Evolutionary conservation across 2,888 invertebrate genomes (phyloP), one percentile per base, ranked within the genome.

Genomic region (Macrophya annulata): DNA sequence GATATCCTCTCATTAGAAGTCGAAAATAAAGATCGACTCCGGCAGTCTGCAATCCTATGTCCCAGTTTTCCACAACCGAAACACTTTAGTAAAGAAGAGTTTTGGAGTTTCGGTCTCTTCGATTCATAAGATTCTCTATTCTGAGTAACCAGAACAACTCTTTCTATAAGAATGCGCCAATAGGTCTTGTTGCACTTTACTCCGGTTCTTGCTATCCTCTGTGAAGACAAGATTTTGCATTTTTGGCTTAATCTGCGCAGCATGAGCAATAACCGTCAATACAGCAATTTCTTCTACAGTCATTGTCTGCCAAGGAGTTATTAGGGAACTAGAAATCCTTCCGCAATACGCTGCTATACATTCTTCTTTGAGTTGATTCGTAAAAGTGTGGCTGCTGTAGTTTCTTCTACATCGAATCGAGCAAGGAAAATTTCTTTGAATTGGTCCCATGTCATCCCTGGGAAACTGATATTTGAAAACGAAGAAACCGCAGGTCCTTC

Each of bases 391-490:
- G 85, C 87, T n/a, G 87, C 85, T 21, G 84, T 17, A 43, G 86
- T 87, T 31, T 86, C 85, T 10, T 25, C 25, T n/a, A 10, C 77
- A 48, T 85, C 87, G 84, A 31, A 81, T 31, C 45, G 86, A 21
- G 45, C 85, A 4, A 86, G 48, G 43, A 87, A 86, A 55, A 87
- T 59, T 31, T 85, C 81, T 17, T 85, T 85, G 25, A 85, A 87
- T 51, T 85, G 68, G 8, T 62, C 21, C 87, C 87, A 86, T 5
- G 65, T 85, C 84, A 86, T 86, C 43, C 76, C 85, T 1, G 77
- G n/a, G 43, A 65, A 86, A 59, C 48, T 81, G 21, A 85, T 62
- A 17, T 84, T 85, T 12, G 87, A 51, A 37, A 79, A 79, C 79
- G 17, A 79, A 4, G 59, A 55, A 17, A 40, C 51, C 2, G 59